Evolutionary conservation across 2,888 invertebrate genomes (phyloP).

Genomic region (Rhogogaster chlorosoma): DNA sequence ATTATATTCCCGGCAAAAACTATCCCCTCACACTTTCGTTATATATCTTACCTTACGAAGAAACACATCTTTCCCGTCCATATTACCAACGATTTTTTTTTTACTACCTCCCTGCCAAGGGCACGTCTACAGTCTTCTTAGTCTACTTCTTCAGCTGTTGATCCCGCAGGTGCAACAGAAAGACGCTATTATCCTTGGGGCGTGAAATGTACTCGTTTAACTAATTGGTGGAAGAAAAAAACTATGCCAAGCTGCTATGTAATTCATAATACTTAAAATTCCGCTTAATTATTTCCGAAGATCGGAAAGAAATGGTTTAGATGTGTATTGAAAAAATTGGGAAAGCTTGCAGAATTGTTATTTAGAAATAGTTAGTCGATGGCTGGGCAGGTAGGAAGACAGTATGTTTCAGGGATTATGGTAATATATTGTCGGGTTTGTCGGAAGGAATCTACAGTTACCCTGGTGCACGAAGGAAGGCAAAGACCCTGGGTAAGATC

Average conservation of each 20-base stretch:
- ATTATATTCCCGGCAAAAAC: constrained; percentile 21
- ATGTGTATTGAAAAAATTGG: neutral
- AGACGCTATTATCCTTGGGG: neutral
- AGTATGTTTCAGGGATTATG: constrained; percentile 49
- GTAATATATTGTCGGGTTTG: constrained; percentile 44
- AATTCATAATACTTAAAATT: neutral
- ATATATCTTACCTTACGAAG: too few relatives aligned
- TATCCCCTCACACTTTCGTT: constrained; percentile 25
- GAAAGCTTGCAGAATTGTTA: constrained; percentile 16
- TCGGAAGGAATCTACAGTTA: constrained; percentile 48
- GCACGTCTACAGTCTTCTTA: neutral
- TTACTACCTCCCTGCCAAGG: neutral
- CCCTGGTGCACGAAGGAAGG: constrained; percentile 31
- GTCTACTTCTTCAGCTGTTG: neutral
- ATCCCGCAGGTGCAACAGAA: neutral
- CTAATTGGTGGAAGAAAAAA: neutral
- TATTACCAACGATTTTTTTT: neutral
- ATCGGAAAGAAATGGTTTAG: neutral
- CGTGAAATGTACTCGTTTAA: neutral
- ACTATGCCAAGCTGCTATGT: neutral
- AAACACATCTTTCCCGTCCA: constrained; percentile 2
- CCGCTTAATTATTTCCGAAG: neutral
- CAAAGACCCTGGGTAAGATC: constrained; percentile 31
- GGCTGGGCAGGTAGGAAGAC: neutral
- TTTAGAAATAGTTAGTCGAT: constrained; percentile 28